Base-by-base conservation (phyloP, 2,888 invertebrate genomes). In the Celastrina argiolus region DNA sequence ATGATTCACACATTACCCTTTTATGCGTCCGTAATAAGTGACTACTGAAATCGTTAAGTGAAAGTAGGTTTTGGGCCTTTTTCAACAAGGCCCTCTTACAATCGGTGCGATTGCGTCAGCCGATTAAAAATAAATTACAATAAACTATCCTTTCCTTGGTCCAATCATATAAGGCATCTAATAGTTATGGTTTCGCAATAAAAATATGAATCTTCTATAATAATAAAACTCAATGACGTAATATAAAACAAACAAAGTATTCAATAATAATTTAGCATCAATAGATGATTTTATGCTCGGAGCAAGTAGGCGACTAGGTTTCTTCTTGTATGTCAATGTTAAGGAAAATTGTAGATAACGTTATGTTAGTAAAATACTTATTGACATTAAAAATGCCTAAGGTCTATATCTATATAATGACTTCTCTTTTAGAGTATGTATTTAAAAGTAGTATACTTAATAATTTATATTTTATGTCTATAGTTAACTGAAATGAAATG, bases 11-110 rank as follows among this genome's bases (percentile, higher is more conserved):
- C 12, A 51, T 51, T 22, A 22, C 45, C 45, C 45, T 10, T 22
- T 51, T 4, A 22, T 51, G 12, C 8, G 22, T 22, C 4, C 5
- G 18, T 12, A 51, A n/a, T 26, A 51, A 51, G 18, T 42, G 18
- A 45, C 10, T 12, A 51, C 51, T 51, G 10, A 16, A 45, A 45
- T n/a, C n/a, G n/a, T n/a, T 5, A 70, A 69, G 63, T 63, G 65
- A 45, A 61, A 59, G 66, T 36, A 14, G 12, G 12, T 34, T 58
- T 34, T 28, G 59, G 59, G 59, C 18, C 16, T 61, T 61, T 39
- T 39, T 61, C 10, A 61, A 61, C 22, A 39, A 61, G n/a, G 31
- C 14, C 36, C 1, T 39, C 61, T 59, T 18, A 39, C 10, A 18
- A 61, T 36, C 16, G 34, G 10, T 8, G 22, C 12, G 51, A 2